phyloP scores from a whole-genome alignment of 1,140 invertebrate genomes.

The Scaptodrosophila lebanonensis region DNA sequence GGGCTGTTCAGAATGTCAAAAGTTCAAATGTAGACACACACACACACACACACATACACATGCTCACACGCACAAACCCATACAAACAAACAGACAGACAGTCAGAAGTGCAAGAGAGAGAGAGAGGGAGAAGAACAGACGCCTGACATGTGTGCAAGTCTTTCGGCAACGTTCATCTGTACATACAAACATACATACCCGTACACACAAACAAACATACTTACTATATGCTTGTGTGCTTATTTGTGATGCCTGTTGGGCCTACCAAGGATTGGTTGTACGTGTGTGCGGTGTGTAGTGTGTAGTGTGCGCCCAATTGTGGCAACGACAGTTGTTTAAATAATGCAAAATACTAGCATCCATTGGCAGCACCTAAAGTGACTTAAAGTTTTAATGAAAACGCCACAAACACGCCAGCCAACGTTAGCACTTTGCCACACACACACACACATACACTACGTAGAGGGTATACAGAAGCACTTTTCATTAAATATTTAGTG shows the following conservation, averaged over 20 bases:
- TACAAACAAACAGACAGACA: too few relatives aligned
- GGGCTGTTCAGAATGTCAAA: conserved; percentile 27
- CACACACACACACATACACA: neutral
- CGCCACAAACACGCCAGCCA: too few relatives aligned
- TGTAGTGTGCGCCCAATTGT: conserved; percentile 45
- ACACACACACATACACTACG: conserved; percentile 14
- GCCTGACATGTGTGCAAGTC: too few relatives aligned
- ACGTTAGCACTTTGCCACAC: conserved; percentile 27
- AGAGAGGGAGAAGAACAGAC: too few relatives aligned
- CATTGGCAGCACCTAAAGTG: conserved; percentile 64
- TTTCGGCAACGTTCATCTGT: too few relatives aligned
- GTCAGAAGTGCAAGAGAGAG: too few relatives aligned
- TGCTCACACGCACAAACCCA: too few relatives aligned
- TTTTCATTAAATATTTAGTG: conserved; percentile 63
- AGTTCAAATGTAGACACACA: conserved; percentile 44
- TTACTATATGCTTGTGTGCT: conserved; percentile 15
- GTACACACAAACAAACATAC: too few relatives aligned
- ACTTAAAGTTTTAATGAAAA: conserved; percentile 74
- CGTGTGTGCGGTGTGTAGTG: conserved; percentile 13
- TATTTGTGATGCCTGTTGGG: conserved; percentile 55
- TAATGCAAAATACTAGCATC: conserved; percentile 67
- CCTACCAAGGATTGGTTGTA: conserved; percentile 38
- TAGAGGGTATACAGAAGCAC: conserved; percentile 24
- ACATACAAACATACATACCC: too few relatives aligned
- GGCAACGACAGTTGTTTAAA: conserved; percentile 53